Evolutionary conservation across 2,888 invertebrate species (phyloP), one percentile per base, ranked within the genome.

Genomic region (Parapristionchus giblindavisi): DNA sequence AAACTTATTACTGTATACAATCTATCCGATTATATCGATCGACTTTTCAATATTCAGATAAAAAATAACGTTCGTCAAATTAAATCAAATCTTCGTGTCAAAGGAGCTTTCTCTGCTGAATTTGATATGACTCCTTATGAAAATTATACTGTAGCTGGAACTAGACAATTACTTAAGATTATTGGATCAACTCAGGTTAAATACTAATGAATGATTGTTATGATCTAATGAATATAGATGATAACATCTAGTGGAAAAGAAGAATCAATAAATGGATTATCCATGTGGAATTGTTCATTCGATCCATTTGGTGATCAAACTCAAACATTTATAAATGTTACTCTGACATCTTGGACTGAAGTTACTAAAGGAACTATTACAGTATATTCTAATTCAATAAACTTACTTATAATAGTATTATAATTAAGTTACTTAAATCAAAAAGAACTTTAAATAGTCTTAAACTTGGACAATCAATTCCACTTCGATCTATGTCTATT

Each of bases 211-310:
- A 72, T 29, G 1, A 27, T 14, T 24, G 21, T 63, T 36, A n/a
- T n/a, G n/a, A n/a, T n/a, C n/a, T n/a, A n/a, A n/a, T n/a, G n/a
- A n/a, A n/a, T n/a, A n/a, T n/a, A 75, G 68, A 68, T 61, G 48
- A 38, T 5, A 38, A 17, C 52, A n/a, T 24, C 21, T 8, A 52
- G 34, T 6, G 70, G 70, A 3, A 8, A 3, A 29, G 38, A 2
- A 1, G 70, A 71, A 32, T 32, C 40, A 14, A 29, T 36, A 24
- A n/a, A 17, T 1, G 73, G 73, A 17, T n/a, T 73, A 8, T 27
- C 8, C 24, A 24, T 76, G 17, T 74, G 76, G 76, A 76, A 76
- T 63, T 54, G 63, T 4, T 58, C 76, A 17, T 58, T 65, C 52
- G 51, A 76, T 40, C 40, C 40, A 24, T 34, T 56, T 14, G 73